A percentile compares a stretch with the other conserved stretches of the same genome.
These are phyloP conservation scores for Nymphalis c-album DNA, from an alignment of 2,888 invertebrate species.

Conservation along the genomic window DNA sequence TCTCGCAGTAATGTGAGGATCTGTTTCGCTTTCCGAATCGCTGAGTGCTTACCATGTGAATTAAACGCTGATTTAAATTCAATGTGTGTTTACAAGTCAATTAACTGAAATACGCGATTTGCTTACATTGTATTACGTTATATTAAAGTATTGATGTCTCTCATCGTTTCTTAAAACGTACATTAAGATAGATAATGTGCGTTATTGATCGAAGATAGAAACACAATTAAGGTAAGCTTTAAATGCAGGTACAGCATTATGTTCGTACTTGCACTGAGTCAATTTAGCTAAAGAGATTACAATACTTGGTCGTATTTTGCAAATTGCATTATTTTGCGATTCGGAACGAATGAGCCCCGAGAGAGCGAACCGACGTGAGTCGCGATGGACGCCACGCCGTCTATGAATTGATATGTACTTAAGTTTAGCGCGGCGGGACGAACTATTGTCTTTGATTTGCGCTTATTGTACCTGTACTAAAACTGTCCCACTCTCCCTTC, in stretches of 20 bases:
- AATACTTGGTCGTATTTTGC: neutral
- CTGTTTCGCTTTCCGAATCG: conserved; percentile 2
- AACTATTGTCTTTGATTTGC: neutral
- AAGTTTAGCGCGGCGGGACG: neutral
- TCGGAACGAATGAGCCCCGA: conserved; percentile 1
- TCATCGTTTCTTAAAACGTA: too few species aligned
- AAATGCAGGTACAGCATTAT: too few species aligned
- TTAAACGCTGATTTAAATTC: neutral
- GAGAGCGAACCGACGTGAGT: neutral
- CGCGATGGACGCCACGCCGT: neutral
- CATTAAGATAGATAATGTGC: too few species aligned
- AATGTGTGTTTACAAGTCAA: conserved; percentile 5
- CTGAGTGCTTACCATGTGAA: neutral
- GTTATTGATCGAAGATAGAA: too few species aligned
- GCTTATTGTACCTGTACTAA: too few species aligned
- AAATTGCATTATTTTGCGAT: neutral
- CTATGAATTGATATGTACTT: neutral
- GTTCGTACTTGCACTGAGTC: too few species aligned
- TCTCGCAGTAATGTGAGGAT: conserved; percentile 1
- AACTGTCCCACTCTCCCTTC: too few species aligned
- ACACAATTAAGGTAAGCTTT: too few species aligned
- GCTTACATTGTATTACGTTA: neutral
- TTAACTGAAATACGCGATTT: neutral
- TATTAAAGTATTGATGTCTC: too few species aligned
- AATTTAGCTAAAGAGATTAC: neutral